A percentile compares a stretch with the other conserved stretches of the same genome.
Evolutionary conservation across 2,797 vertebrate species (phyloP).

Genomic region (Poeciliopsis turneri): DNA sequence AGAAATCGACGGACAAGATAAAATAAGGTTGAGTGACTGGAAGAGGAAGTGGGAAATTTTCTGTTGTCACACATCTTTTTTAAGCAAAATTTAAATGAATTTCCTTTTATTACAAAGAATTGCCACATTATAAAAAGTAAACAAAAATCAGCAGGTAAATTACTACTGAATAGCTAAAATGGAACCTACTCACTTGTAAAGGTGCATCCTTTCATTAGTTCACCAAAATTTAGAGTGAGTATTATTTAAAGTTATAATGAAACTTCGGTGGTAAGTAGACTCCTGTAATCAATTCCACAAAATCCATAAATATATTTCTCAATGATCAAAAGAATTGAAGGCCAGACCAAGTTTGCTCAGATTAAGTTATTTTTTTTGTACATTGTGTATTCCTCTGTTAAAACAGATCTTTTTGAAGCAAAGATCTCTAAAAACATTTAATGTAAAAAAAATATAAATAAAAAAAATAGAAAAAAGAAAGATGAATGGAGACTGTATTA

Average conservation of each 20-base stretch:
- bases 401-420: background rate
- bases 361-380: background rate
- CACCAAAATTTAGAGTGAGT: background rate
- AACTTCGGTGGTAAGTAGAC: too few species aligned
- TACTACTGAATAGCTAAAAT: background rate
- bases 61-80: background rate
- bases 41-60: background rate
- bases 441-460: too few species aligned
- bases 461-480: too few species aligned
- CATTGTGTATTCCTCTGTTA: background rate
- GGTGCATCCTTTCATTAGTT: background rate
- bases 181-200: background rate
- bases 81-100: background rate
- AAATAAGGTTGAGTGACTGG: background rate
- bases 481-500: background rate
- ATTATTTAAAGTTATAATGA: background rate
- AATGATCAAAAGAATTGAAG: background rate
- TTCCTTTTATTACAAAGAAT: background rate
- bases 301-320: background rate
- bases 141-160: background rate
- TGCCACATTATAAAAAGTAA: background rate
- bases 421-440: background rate
- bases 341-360: background rate
- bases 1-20: background rate
- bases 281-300: background rate